phyloP scores from a whole-genome alignment of 1,140 invertebrate genomes.

The Conus betulinus region DNA sequence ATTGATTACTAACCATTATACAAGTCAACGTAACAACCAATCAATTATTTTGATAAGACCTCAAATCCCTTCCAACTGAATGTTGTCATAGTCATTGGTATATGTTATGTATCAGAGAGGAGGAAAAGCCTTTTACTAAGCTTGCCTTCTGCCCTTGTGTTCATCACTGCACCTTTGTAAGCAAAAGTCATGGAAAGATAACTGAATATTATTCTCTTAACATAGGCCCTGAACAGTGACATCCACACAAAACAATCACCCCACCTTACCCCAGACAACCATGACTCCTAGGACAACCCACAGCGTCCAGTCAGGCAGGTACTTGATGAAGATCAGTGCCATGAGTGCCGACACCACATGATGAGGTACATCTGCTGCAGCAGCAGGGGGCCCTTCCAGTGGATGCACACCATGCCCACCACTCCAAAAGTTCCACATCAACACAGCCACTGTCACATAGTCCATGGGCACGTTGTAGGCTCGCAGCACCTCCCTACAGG shows the following conservation, averaged over 20 bases:
- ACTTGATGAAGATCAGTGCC: constrained; percentile 99
- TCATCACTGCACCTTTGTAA: not conserved
- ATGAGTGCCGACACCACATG: constrained; percentile 96
- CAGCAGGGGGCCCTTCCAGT: constrained; percentile 96
- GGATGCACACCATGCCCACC: constrained; percentile 98
- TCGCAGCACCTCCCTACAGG: constrained; percentile 81
- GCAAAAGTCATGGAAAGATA: no score
- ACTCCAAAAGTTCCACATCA: constrained; percentile 99
- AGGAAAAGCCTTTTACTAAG: no score
- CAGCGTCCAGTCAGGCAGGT: constrained; percentile 98
- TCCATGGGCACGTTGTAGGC: constrained; percentile 98
- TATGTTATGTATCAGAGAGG: no score
- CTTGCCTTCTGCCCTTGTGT: no score
- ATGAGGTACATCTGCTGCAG: constrained; percentile 98
- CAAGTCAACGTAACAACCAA: no score
- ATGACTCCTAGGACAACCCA: constrained; percentile 98
- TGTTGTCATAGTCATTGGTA: no score
- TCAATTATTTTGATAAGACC: no score
- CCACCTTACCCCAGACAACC: constrained; percentile 93
- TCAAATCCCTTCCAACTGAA: no score
- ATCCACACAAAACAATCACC: no score
- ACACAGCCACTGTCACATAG: constrained; percentile 89
- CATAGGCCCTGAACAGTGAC: no score
- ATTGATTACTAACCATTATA: no score
- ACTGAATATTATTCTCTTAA: no score